Base-by-base conservation (phyloP, 1,140 invertebrate species). In the Globodera rostochiensis region DNA sequence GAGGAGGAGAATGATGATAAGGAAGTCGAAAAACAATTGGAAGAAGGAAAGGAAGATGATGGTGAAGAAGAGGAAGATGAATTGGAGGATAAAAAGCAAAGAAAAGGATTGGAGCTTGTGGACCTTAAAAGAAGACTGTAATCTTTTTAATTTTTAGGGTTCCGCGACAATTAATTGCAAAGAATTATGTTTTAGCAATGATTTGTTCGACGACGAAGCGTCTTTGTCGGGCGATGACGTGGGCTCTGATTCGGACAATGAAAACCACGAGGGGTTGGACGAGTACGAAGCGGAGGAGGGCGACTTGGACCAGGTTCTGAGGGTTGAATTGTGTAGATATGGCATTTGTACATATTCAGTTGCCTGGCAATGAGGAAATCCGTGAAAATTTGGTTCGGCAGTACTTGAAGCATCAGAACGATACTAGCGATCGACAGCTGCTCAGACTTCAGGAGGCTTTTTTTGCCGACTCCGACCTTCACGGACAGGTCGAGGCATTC, bases 261-360 rank as follows among this genome's bases (percentile, higher is more conserved):
- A 69, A n/a, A 69, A 84, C 6, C 49, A 57, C 47, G 53, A 71
- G 45, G 77, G 47, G 47, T 57, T 76, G 21, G 84, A 86, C 49
- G 84, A 85, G 50, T 85, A 85, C 74, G 85, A 86, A 53, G 85
- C 66, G 53, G 85, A 87, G 49, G 84, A 73, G 21, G 84, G 84
- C 4, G 84, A 85, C 70, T n/a, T 50, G 46, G 84, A 85, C 71
- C 73, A 84, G 64, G 82, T 81, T 36, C 2, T 0, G 36, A 36
- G 2, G 36, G 36, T 36, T 36, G 1, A 36, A 36, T 36, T 2
- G 36, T 2, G 36, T 3, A n/a, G 36, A 36, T 0, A 36, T 36
- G 36, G 36, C 36, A 46, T 46, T 49, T 77, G 53, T 19, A 79
- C 8, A 11, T 21, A 69, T 83, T 83, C 47, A 84, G 25, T 49